Evolutionary conservation across 1,140 invertebrate species (phyloP).

Genomic region (Chrysoperla carnea): DNA sequence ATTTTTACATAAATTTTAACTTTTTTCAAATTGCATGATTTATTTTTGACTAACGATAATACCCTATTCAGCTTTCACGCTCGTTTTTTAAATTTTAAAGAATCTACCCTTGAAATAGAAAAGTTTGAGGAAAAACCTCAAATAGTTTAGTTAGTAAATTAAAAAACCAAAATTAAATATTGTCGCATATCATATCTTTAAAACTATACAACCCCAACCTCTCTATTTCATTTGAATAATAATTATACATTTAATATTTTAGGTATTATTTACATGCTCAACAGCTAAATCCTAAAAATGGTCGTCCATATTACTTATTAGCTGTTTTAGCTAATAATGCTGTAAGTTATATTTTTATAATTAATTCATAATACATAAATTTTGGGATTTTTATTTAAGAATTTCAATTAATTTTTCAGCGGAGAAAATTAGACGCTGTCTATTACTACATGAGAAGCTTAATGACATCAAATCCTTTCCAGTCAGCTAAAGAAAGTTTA

Average conservation of each 20-base stretch:
- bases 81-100: too few species aligned
- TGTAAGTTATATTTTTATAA: conserved; percentile 36
- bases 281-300: conserved; percentile 86
- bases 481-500: conserved; percentile 74
- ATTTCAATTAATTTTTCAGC: conserved; percentile 34
- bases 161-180: too few species aligned
- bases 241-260: conserved; percentile 12
- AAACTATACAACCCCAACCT: too few species aligned
- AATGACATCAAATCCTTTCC: conserved; percentile 83
- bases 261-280: conserved; percentile 86
- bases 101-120: too few species aligned
- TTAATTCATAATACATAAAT: conserved; percentile 1
- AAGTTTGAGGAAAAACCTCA: too few species aligned
- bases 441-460: conserved; percentile 93
- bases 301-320: conserved; percentile 84
- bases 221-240: too few species aligned
- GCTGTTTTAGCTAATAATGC: conserved; percentile 81
- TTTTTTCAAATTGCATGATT: too few species aligned
- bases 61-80: too few species aligned
- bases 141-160: too few species aligned
- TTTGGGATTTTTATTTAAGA: not conserved
- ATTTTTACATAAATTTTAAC: too few species aligned
- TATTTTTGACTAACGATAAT: too few species aligned
- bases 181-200: too few species aligned
- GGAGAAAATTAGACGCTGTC: conserved; percentile 86